Percentiles rank a stretch among this genome's conserved stretches.
phyloP scores from a whole-genome alignment of 2,888 invertebrate species.

The Stegophylla sp. region DNA sequence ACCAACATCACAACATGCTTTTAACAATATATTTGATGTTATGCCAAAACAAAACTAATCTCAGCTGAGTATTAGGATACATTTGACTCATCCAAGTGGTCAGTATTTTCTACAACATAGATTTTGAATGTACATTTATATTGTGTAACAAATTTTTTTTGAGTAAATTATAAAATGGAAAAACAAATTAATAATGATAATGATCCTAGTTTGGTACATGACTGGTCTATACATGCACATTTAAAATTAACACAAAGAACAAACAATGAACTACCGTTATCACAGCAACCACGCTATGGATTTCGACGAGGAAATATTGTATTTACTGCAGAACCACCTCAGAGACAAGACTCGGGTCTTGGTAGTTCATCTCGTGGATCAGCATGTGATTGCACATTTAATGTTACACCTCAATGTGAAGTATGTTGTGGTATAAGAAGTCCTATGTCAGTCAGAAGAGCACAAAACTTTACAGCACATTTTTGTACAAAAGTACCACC shows the following conservation, averaged over 20 bases:
- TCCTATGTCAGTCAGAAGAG: constrained; percentile 61
- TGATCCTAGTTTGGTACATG: constrained; percentile 33
- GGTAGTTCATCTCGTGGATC: constrained; percentile 39
- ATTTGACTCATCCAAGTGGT: constrained; percentile 36
- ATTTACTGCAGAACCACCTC: constrained; percentile 66
- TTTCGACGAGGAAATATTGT: constrained; percentile 69
- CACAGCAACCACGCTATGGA: constrained; percentile 63
- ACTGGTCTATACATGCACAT: constrained; percentile 51
- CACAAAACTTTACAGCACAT: constrained; percentile 65
- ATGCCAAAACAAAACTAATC: constrained; percentile 45
- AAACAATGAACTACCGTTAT: background rate
- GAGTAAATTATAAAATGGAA: constrained; percentile 35
- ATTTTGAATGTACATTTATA: constrained; percentile 26
- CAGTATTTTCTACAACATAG: constrained; percentile 39
- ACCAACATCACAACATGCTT: constrained; percentile 11
- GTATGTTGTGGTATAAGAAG: constrained; percentile 61
- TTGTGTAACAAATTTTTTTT: background rate
- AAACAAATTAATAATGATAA: constrained; percentile 20
- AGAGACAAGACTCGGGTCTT: constrained; percentile 38
- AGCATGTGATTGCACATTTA: constrained; percentile 29
- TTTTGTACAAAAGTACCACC: constrained; percentile 64
- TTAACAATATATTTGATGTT: constrained; percentile 36
- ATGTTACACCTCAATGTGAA: constrained; percentile 60
- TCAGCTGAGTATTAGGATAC: constrained; percentile 48
- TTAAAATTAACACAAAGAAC: constrained; percentile 44